Percentiles rank a stretch among this genome's conserved stretches.
Evolutionary conservation across 2,113 vertebrate species (phyloP).

Genomic region (human (Homo sapiens)): GRCh38 chr9:79475001-79475500

Average conservation of each 20-base stretch:
- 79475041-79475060: background rate
- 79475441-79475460: background rate
- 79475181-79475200: background rate
- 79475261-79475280: background rate
- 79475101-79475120: background rate
- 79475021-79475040: background rate
- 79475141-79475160: background rate
- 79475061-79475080: background rate
- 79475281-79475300: background rate
- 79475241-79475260: background rate
- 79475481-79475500: background rate
- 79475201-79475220: background rate
- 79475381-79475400: background rate
- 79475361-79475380: slow-evolving; percentile 30
- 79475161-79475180: background rate
- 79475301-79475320: background rate
- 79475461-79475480: background rate
- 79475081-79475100: background rate
- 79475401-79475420: background rate
- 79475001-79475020: background rate
- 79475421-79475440: background rate
- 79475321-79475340: background rate
- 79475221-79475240: background rate
- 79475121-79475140: background rate
- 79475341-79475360: background rate